Conservation (phyloP, 1,140 invertebrate genomes). For the Augochlora pura region DNA sequence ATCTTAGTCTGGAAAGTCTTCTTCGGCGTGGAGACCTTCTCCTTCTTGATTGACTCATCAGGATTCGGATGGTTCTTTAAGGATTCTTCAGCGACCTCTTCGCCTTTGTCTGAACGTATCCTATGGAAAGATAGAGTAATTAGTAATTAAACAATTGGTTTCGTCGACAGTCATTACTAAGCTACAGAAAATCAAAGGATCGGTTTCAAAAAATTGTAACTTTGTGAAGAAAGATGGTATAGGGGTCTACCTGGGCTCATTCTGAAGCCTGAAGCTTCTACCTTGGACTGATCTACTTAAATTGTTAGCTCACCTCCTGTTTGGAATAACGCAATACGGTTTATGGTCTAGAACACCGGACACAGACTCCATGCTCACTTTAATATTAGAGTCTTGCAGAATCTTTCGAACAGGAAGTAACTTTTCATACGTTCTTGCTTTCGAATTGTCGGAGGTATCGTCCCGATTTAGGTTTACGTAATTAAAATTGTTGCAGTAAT, state of each 20-base stretch:
- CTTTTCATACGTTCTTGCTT: slow-evolving; percentile 70
- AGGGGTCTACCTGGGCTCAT: no score
- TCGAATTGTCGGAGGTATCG: slow-evolving; percentile 30
- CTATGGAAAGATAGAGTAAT: neutral
- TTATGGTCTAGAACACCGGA: slow-evolving; percentile 56
- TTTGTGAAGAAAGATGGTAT: no score
- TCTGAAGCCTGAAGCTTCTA: no score
- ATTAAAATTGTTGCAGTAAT: neutral
- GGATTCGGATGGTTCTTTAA: slow-evolving; percentile 13
- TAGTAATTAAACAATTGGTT: neutral
- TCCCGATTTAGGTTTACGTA: slow-evolving; percentile 6
- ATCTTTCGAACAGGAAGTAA: slow-evolving; percentile 75
- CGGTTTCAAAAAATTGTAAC: no score
- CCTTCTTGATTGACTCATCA: slow-evolving; percentile 9
- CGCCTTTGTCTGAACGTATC: slow-evolving; percentile 12
- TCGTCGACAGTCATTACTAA: neutral
- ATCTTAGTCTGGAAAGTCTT: slow-evolving; percentile 30
- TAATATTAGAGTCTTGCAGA: slow-evolving; percentile 72
- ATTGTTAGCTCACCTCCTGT: slow-evolving; percentile 56
- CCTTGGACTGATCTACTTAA: neutral
- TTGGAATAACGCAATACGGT: slow-evolving; percentile 62
- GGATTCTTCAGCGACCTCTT: slow-evolving; percentile 29
- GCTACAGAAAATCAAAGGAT: neutral
- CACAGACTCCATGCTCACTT: slow-evolving; percentile 75
- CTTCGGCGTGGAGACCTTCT: neutral